phyloP scores from a whole-genome alignment of 2,113 vertebrate genomes.

The Chionis minor region DNA sequence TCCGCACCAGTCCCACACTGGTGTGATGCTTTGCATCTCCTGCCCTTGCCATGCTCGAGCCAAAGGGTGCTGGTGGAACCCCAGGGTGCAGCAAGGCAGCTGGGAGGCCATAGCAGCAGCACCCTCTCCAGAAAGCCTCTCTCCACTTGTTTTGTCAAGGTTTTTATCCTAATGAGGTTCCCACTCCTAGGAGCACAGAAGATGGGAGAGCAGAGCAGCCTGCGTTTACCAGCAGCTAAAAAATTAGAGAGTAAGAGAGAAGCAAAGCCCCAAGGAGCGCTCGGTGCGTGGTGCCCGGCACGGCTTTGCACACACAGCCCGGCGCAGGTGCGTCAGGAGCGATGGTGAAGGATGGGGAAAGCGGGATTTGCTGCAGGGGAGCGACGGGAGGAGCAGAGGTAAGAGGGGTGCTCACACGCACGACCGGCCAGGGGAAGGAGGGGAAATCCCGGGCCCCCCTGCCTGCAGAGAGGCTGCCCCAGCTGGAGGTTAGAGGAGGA shows the following conservation, averaged over 20 bases:
- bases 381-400: neutral
- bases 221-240: neutral
- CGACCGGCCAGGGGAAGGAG: neutral
- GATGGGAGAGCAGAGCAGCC: neutral
- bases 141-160: neutral
- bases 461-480: neutral
- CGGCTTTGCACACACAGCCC: rapidly evolving
- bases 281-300: rapidly evolving
- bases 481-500: neutral
- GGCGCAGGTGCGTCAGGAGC: rapidly evolving
- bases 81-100: neutral
- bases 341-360: neutral
- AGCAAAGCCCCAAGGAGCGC: neutral
- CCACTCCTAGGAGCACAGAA: neutral
- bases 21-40: neutral
- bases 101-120: neutral
- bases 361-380: neutral
- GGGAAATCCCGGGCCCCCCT: neutral
- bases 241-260: neutral
- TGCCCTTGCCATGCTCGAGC: neutral
- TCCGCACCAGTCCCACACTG: neutral
- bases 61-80: neutral
- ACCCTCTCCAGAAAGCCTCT: neutral
- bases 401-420: neutral
- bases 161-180: neutral